Evolutionary conservation across 2,797 vertebrate genomes (phyloP).

Genomic region (Myotis daubentonii): DNA sequence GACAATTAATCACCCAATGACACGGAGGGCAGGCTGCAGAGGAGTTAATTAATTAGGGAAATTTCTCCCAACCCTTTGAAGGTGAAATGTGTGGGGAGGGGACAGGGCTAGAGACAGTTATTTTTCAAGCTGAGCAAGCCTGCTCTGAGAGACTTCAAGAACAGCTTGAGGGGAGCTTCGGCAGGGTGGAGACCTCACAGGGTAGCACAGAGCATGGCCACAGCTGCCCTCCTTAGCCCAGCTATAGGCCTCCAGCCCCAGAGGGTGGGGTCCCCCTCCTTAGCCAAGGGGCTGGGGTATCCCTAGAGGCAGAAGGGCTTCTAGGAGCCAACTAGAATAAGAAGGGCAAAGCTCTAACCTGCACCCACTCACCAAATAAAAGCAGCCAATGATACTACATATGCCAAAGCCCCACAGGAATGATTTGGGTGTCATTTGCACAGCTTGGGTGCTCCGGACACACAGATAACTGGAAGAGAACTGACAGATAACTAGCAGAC

Average conservation of each 20-base stretch:
- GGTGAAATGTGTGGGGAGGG: conserved; percentile 81
- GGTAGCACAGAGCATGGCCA: background rate
- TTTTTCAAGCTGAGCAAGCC: conserved; percentile 76
- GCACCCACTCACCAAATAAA: conserved; percentile 26
- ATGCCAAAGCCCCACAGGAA: background rate
- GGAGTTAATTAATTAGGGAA: conserved; percentile 83
- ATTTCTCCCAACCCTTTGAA: conserved; percentile 79
- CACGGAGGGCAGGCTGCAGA: conserved; percentile 76
- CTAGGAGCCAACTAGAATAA: background rate
- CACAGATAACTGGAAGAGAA: background rate
- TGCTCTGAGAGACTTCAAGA: conserved; percentile 43
- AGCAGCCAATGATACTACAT: background rate
- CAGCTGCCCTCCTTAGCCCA: background rate
- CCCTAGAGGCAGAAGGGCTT: background rate
- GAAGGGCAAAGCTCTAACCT: conserved; percentile 76
- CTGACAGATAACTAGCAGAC: background rate
- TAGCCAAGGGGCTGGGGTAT: background rate
- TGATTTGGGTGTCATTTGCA: background rate
- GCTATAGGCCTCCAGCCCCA: background rate
- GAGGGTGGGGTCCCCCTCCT: background rate
- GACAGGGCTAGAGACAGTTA: conserved; percentile 74
- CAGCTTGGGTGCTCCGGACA: background rate
- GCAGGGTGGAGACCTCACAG: background rate
- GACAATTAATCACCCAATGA: conserved; percentile 78
- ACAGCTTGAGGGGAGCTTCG: background rate